Evolutionary conservation across 2,797 vertebrate genomes (phyloP).

Genomic region (Danio jaintianensis): DNA sequence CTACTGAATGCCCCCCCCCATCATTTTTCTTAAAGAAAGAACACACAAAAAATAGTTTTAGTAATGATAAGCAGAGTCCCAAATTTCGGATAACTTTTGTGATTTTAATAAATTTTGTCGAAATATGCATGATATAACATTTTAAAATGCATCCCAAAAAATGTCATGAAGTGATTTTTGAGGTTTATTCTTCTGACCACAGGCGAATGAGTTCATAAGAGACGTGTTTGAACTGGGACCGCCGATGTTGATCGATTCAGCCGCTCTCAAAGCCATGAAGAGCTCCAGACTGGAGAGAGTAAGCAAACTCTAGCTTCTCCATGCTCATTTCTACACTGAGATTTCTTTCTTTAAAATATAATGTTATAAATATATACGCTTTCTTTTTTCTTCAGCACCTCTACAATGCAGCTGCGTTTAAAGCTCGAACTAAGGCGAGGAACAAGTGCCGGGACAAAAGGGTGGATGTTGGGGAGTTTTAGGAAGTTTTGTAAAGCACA

Average conservation of each 20-base stretch:
- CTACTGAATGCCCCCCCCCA: no score
- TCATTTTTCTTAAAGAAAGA: no score
- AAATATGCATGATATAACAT: no score
- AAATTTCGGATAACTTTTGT: no score
- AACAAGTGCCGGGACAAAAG: slow-evolving; percentile 98
- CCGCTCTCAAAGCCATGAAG: slow-evolving; percentile 94
- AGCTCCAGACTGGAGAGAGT: slow-evolving; percentile 96
- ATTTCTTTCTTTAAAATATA: neutral
- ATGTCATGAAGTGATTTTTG: neutral
- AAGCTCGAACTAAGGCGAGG: slow-evolving; percentile 97
- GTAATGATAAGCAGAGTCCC: no score
- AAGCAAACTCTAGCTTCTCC: slow-evolving; percentile 22
- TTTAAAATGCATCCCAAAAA: no score
- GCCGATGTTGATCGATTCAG: slow-evolving; percentile 90
- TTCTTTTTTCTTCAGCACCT: slow-evolving; percentile 82
- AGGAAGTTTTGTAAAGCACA: slow-evolving; percentile 58
- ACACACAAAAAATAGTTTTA: no score
- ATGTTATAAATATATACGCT: neutral
- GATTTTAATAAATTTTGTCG: no score
- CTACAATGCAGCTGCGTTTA: slow-evolving; percentile 97
- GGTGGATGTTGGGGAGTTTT: slow-evolving; percentile 94
- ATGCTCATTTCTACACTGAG: neutral
- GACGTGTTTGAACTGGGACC: slow-evolving; percentile 97
- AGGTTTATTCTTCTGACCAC: neutral
- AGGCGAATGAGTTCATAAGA: slow-evolving; percentile 97